phyloP scores from a whole-genome alignment of 2,888 invertebrate genomes.

The Tipula unca region DNA sequence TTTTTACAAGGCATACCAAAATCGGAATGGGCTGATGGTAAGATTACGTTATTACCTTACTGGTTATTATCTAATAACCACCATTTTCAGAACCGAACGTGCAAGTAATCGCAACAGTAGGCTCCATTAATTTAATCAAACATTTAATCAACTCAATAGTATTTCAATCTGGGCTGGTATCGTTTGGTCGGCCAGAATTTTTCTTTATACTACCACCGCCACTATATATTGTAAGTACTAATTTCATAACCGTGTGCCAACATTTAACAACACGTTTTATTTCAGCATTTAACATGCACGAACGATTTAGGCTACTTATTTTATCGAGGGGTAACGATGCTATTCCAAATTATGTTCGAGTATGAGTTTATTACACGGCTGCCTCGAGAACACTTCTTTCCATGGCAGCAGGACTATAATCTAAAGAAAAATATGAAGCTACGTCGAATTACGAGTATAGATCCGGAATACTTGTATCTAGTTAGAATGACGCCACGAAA shows the following conservation, averaged over 20 bases:
- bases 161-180: slow-evolving; percentile 48
- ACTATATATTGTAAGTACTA: slow-evolving; percentile 49
- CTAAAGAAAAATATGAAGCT: slow-evolving; percentile 32
- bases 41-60: slow-evolving; percentile 30
- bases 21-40: slow-evolving; percentile 43
- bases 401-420: slow-evolving; percentile 46
- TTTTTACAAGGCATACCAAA: slow-evolving; percentile 47
- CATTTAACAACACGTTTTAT: background rate
- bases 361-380: slow-evolving; percentile 51
- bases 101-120: slow-evolving; percentile 47
- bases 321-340: slow-evolving; percentile 50
- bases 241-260: background rate
- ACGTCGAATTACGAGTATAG: slow-evolving; percentile 34
- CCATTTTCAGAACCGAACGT: slow-evolving; percentile 51
- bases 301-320: slow-evolving; percentile 44
- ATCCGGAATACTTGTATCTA: slow-evolving; percentile 52
- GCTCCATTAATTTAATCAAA: slow-evolving; percentile 48
- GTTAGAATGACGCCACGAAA: slow-evolving; percentile 56
- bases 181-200: slow-evolving; percentile 53
- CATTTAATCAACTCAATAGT: slow-evolving; percentile 52
- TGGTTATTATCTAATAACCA: background rate
- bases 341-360: slow-evolving; percentile 63
- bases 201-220: slow-evolving; percentile 53
- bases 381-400: slow-evolving; percentile 56
- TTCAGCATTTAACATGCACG: slow-evolving; percentile 49